A percentile compares a stretch with the other conserved stretches of the same genome.
phyloP scores from a whole-genome alignment of 2,888 invertebrate genomes.

The Notocelia uddmanniana region DNA sequence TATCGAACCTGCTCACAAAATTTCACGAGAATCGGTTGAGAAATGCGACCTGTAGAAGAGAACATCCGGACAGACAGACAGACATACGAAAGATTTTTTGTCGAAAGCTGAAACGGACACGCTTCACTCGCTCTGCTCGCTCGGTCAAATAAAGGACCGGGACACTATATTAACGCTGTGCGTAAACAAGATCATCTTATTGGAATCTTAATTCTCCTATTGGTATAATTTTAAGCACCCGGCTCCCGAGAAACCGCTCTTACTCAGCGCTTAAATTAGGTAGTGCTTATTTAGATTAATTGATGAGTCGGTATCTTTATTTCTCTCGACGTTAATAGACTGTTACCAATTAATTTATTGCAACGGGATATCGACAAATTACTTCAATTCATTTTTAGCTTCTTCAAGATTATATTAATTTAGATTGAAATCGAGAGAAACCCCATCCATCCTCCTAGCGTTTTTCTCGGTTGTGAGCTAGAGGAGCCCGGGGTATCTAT shows the following conservation, averaged over 20 bases:
- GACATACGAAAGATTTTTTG: too few relatives aligned
- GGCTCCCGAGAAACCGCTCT: conserved; percentile 24
- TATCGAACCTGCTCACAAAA: too few relatives aligned
- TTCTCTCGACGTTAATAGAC: conserved; percentile 28
- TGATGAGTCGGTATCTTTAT: conserved; percentile 43
- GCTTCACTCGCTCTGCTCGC: too few relatives aligned
- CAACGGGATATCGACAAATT: conserved; percentile 42
- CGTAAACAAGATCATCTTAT: conserved; percentile 7
- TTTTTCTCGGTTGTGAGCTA: too few relatives aligned
- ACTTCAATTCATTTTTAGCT: conserved; percentile 32
- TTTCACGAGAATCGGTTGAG: too few relatives aligned
- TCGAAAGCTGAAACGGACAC: too few relatives aligned
- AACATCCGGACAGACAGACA: too few relatives aligned
- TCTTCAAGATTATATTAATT: conserved; percentile 30
- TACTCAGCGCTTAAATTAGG: conserved; percentile 34
- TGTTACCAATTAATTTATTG: conserved; percentile 37
- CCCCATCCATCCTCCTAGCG: too few relatives aligned
- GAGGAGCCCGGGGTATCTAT: too few relatives aligned
- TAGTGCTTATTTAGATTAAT: conserved; percentile 42
- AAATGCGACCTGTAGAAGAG: too few relatives aligned
- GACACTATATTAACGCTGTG: neutral
- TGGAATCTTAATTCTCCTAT: conserved; percentile 11
- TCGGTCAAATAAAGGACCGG: too few relatives aligned
- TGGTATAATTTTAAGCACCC: conserved; percentile 13
- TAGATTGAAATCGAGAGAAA: conserved; percentile 19